These are phyloP conservation scores for Sinhomidia bicolor DNA, from an alignment of 2,888 invertebrate species.

Conservation along the genomic window DNA sequence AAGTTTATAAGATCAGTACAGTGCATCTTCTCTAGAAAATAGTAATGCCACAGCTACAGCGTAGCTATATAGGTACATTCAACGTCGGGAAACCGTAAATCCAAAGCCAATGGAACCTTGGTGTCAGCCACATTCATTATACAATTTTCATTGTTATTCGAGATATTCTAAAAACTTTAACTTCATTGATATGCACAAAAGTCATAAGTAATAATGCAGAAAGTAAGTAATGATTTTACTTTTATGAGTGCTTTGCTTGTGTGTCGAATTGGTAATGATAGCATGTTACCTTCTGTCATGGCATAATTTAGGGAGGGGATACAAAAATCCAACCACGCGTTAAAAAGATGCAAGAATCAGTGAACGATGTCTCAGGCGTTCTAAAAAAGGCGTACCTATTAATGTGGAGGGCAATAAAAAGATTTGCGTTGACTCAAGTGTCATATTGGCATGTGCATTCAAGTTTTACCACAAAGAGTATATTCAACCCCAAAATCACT, in stretches of 20 bases:
- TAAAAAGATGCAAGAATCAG: slow-evolving; percentile 60
- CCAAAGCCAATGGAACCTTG: slow-evolving; percentile 61
- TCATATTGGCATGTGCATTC: neutral
- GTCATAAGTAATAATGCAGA: neutral
- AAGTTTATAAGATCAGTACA: neutral
- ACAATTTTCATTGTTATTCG: slow-evolving; percentile 37
- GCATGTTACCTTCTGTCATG: slow-evolving; percentile 69
- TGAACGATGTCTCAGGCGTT: slow-evolving; percentile 64
- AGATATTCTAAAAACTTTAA: slow-evolving; percentile 52
- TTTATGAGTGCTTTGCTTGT: slow-evolving; percentile 8
- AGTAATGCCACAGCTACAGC: too few species aligned
- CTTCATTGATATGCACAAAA: neutral
- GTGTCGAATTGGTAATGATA: slow-evolving; percentile 68
- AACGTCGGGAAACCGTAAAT: neutral
- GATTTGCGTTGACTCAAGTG: neutral
- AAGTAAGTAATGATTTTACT: neutral
- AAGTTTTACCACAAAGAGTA: neutral
- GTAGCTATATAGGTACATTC: neutral
- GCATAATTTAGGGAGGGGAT: slow-evolving; percentile 61
- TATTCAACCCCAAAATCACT: neutral
- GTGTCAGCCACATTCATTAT: slow-evolving; percentile 68
- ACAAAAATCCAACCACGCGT: slow-evolving; percentile 66
- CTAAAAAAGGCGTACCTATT: slow-evolving; percentile 25
- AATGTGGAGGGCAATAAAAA: neutral
- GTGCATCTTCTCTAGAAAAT: neutral